These are phyloP conservation scores for Andrena bicolor DNA, from an alignment of 2,888 invertebrate genomes.

Conservation along the genomic window DNA sequence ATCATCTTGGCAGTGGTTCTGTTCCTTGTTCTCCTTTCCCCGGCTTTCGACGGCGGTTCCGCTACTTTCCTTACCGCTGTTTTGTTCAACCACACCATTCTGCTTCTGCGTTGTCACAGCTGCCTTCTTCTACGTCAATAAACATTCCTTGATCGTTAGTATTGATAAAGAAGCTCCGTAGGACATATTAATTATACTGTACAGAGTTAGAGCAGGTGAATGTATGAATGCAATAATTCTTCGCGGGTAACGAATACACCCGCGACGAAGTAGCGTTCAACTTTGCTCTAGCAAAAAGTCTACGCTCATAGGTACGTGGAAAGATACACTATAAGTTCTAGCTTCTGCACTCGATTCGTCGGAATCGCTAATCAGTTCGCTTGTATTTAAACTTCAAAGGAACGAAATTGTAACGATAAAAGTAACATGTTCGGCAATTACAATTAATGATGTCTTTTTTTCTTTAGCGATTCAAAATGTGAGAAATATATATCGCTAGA, in stretches of 20 bases:
- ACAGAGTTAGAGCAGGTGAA: neutral
- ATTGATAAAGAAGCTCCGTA: neutral
- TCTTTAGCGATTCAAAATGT: neutral
- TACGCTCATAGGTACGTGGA: constrained; percentile 76
- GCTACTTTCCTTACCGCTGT: constrained; percentile 75
- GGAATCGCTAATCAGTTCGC: neutral
- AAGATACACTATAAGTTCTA: constrained; percentile 77
- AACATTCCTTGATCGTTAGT: constrained; percentile 22
- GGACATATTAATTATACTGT: neutral
- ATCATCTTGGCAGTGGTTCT: constrained; percentile 83
- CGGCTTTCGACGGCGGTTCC: constrained; percentile 74
- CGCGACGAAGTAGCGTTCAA: constrained; percentile 25
- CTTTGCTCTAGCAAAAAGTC: constrained; percentile 79
- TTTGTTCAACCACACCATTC: constrained; percentile 83
- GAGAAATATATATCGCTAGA: too few species aligned
- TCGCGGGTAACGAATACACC: constrained; percentile 12
- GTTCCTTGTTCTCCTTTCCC: constrained; percentile 83
- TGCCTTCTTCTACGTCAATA: constrained; percentile 75
- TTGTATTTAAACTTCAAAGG: neutral
- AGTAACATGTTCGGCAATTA: too few species aligned
- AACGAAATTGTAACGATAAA: too few species aligned
- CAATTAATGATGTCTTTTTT: too few species aligned
- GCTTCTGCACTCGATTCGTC: too few species aligned
- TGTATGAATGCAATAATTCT: constrained; percentile 46
- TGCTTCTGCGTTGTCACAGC: constrained; percentile 83